phyloP scores from a whole-genome alignment of 2,113 vertebrate genomes.

The Prionailurus viverrinus region DNA sequence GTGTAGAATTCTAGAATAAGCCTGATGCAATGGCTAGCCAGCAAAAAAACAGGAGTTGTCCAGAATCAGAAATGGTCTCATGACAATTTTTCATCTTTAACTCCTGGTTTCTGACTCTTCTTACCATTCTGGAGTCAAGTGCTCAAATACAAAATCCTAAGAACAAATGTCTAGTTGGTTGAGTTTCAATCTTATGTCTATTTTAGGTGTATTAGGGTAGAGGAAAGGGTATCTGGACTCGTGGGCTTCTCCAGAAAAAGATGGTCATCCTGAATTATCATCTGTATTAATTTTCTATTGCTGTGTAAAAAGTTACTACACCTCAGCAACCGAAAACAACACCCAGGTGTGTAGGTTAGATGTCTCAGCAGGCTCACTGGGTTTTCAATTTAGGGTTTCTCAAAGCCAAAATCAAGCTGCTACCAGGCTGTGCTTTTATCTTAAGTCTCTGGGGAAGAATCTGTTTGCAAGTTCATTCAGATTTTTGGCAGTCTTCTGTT shows the following conservation, averaged over 20 bases:
- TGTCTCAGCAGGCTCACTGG: not conserved
- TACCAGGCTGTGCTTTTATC: not conserved
- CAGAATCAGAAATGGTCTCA: not conserved
- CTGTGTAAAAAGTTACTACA: not conserved
- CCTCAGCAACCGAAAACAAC: not conserved
- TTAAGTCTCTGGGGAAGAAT: not conserved
- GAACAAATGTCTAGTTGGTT: not conserved
- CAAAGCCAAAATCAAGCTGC: not conserved
- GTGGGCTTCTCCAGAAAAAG: not conserved
- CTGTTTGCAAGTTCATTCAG: not conserved
- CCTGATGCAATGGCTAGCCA: not conserved
- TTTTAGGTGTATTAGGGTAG: not conserved
- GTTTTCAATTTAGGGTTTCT: not conserved
- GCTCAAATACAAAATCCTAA: not conserved
- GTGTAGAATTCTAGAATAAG: not conserved
- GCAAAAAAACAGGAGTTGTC: not conserved
- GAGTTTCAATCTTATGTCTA: not conserved
- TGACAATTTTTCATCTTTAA: not conserved
- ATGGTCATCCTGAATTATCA: not conserved
- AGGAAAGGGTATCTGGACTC: not conserved
- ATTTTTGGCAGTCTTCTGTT: not conserved
- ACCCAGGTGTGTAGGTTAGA: not conserved
- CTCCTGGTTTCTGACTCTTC: not conserved
- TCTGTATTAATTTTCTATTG: not conserved
- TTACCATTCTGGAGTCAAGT: not conserved